Conservation (phyloP, 2,888 invertebrate genomes). For the Ditula angustiorana region DNA sequence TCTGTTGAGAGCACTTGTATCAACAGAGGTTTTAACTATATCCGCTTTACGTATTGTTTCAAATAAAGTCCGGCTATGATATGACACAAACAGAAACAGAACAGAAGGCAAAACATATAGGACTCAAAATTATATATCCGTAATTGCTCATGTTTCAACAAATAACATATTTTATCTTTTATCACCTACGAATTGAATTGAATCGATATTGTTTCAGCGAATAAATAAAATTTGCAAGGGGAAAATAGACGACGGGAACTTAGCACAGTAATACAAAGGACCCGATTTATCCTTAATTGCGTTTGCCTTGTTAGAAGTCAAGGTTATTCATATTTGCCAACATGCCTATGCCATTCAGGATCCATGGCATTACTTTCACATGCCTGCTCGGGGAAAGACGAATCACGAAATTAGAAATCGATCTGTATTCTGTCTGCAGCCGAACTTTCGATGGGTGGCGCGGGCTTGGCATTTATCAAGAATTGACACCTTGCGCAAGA, state of each 20-base stretch:
- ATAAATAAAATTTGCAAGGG: too few species aligned
- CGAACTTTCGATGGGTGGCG: slow-evolving; percentile 61
- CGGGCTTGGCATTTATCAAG: slow-evolving; percentile 48
- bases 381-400: slow-evolving; percentile 47
- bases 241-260: too few species aligned
- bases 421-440: slow-evolving; percentile 59
- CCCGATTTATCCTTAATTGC: too few species aligned
- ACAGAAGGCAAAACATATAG: neutral
- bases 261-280: too few species aligned
- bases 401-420: slow-evolving; percentile 45
- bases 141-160: too few species aligned
- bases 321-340: neutral
- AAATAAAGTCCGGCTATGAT: neutral
- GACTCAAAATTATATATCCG: too few species aligned
- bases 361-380: slow-evolving; percentile 53
- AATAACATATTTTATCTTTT: too few species aligned
- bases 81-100: neutral
- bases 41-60: neutral
- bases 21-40: neutral
- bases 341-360: neutral
- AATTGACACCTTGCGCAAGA: slow-evolving; percentile 16
- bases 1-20: slow-evolving; percentile 1
- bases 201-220: too few species aligned
- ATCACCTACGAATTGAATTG: too few species aligned
- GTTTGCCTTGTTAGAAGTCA: neutral